Evolutionary conservation across 1,140 invertebrate genomes (phyloP), one percentile per base, ranked within the genome.

Genomic region (Euwallacea similis): DNA sequence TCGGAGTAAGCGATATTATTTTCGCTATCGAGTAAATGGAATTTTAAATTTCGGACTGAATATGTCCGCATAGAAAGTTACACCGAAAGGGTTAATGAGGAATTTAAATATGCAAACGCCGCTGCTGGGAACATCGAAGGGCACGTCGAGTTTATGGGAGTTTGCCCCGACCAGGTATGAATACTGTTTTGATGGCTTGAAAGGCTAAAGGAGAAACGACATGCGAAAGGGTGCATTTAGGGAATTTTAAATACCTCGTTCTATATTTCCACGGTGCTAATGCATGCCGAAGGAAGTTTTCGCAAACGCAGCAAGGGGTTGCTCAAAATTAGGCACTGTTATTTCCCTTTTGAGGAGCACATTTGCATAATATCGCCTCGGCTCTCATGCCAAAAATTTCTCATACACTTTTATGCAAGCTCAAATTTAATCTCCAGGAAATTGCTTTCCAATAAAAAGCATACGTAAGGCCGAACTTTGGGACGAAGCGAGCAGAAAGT

Each of bases 1-100:
- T 60, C 67, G 62, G 55, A 66, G 69, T 66, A 66, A 71, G 69
- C 69, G 69, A 71, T 71, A 71, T 71, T 65, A 71, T 71, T 71
- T 71, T 71, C 63, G 47, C 62, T 71, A 71, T 71, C 63, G 69
- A 47, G 69, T 56, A 71, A 71, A 71, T 71, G 69, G 69, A 71
- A 71, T 71, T 71, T 71, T 71, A 71, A 71, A 71, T 71, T 71
- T 71, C 56, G 21, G 21, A 33, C 21, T 33, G 59, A 41, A 60
- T 68, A 60, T 50, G 42, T 46, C 53, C 13, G 13, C 47, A 70
- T 64, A 58, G 63, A 71, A 71, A 71, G 55, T 65, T 66, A 71
- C 21, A 61, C 44, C 13, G 63, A 60, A 66, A 70, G 69, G 69
- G 69, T 65, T 71, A 71, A 71, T 71, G 69, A 71, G 63, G 63